Evolutionary conservation across 2,113 vertebrate genomes (phyloP).

Genomic region (Amblyornis subalaris): DNA sequence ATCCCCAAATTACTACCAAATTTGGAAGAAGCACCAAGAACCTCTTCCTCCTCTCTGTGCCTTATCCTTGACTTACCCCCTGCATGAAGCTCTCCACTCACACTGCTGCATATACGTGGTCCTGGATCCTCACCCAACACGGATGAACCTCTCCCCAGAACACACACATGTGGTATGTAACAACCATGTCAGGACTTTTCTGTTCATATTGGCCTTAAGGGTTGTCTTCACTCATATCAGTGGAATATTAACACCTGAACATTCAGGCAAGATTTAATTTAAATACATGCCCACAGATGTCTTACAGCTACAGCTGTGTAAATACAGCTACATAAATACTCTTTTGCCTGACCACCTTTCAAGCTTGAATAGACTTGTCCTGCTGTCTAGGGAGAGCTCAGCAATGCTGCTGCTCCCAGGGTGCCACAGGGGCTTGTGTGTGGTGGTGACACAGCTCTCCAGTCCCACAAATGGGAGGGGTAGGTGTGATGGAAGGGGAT

Average conservation of each 20-base stretch:
- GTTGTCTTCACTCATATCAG: not conserved
- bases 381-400: not conserved
- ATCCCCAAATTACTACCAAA: not conserved
- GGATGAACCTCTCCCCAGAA: not conserved
- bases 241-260: not conserved
- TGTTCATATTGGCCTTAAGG: not conserved
- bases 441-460: not conserved
- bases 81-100: accelerated
- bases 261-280: not conserved
- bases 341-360: not conserved
- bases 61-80: not conserved
- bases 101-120: accelerated
- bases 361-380: not conserved
- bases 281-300: not conserved
- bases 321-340: not conserved
- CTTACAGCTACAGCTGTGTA: not conserved
- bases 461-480: accelerated
- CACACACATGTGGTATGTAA: accelerated
- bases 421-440: not conserved
- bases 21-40: not conserved
- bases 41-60: not conserved
- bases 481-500: not conserved
- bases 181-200: not conserved
- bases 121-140: not conserved
- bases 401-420: not conserved